phyloP scores from a whole-genome alignment of 2,113 vertebrate species.

The Apus apus region DNA sequence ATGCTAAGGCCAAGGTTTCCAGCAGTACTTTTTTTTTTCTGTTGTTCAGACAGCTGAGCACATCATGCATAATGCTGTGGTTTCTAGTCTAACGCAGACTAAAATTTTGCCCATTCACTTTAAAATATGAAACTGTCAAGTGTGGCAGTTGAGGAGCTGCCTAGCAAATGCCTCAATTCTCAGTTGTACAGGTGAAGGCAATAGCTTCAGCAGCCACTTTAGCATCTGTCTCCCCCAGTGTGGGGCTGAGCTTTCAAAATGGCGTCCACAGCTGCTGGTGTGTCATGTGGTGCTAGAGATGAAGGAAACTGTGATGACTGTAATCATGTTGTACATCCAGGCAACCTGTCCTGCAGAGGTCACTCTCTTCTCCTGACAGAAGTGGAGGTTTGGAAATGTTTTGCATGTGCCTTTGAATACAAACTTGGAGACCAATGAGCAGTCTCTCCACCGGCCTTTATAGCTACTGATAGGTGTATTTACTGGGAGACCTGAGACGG shows the following conservation, averaged over 20 bases:
- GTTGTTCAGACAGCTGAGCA: neutral
- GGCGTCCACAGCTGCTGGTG: accelerated
- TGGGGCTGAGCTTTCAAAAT: accelerated
- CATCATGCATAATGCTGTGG: neutral
- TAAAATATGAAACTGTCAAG: neutral
- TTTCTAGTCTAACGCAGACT: neutral
- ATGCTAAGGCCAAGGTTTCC: neutral
- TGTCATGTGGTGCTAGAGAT: accelerated
- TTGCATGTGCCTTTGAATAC: neutral
- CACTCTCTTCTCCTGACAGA: neutral
- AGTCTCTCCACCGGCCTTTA: neutral
- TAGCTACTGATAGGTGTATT: neutral
- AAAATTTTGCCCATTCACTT: neutral
- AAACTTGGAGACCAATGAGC: neutral
- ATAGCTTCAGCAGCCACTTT: neutral
- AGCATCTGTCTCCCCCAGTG: accelerated
- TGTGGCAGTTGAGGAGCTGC: neutral
- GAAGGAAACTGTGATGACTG: neutral
- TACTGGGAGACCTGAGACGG: neutral
- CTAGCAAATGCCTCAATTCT: neutral
- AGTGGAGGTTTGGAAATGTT: neutral
- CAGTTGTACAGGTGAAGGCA: neutral
- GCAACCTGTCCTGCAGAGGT: neutral
- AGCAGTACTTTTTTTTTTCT: neutral
- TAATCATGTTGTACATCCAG: accelerated